Percentiles rank a stretch among this genome's conserved stretches.
Evolutionary conservation across 1,140 invertebrate species (phyloP).

Genomic region (Penaeus indicus): DNA sequence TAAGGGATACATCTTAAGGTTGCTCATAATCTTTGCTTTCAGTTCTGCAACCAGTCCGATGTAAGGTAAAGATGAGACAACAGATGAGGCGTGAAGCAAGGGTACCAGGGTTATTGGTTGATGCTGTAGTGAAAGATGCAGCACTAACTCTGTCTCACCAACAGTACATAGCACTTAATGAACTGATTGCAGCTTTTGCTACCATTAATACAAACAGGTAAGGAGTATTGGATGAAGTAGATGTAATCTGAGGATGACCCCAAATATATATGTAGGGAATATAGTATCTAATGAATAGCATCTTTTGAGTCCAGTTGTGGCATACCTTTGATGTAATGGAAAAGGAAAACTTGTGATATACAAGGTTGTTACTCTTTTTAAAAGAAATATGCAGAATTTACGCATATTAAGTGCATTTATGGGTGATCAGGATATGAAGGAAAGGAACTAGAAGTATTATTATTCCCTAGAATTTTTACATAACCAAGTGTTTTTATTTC

Average conservation of each 20-base stretch:
- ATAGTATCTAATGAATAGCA: too few relatives aligned
- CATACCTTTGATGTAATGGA: too few relatives aligned
- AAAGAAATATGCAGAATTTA: too few relatives aligned
- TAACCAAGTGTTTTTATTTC: slow-evolving; percentile 59
- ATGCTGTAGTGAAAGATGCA: slow-evolving; percentile 83
- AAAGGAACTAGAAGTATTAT: too few relatives aligned
- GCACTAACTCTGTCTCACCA: slow-evolving; percentile 79
- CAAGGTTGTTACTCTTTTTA: too few relatives aligned
- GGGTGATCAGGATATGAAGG: too few relatives aligned
- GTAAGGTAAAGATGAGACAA: slow-evolving; percentile 85
- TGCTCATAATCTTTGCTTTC: slow-evolving; percentile 59
- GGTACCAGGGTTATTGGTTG: slow-evolving; percentile 81
- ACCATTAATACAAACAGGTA: slow-evolving; percentile 80
- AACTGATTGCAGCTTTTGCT: slow-evolving; percentile 78
- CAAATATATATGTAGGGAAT: too few relatives aligned
- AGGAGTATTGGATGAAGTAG: slow-evolving; percentile 33
- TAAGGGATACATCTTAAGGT: slow-evolving; percentile 60
- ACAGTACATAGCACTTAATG: slow-evolving; percentile 81
- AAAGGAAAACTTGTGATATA: too few relatives aligned
- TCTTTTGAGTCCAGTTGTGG: too few relatives aligned
- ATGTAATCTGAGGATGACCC: too few relatives aligned
- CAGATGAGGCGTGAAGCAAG: slow-evolving; percentile 80
- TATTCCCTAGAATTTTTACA: background rate
- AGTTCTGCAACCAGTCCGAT: slow-evolving; percentile 82
- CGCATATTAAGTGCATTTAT: too few relatives aligned